A percentile compares a stretch with the other conserved stretches of the same genome.
These are phyloP conservation scores for Perizoma flavofasciatum DNA, from an alignment of 2,888 invertebrate species.

Conservation along the genomic window DNA sequence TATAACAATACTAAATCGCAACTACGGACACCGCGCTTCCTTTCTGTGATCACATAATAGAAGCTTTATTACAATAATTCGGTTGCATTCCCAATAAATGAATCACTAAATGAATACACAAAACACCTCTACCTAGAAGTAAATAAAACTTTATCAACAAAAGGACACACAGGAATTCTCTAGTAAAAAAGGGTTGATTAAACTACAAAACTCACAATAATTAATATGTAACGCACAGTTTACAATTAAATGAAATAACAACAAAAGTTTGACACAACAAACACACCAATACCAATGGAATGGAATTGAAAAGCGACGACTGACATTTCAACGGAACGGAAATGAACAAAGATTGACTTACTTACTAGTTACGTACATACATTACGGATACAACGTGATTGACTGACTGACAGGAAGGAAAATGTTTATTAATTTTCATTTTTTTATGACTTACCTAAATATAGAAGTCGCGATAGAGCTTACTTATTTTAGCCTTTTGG, in stretches of 20 bases:
- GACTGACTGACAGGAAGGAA: too few relatives aligned
- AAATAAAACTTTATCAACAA: constrained; percentile 41
- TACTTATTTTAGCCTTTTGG: too few relatives aligned
- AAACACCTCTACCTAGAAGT: constrained; percentile 54
- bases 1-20: constrained; percentile 38
- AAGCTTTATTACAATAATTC: constrained; percentile 62
- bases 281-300: constrained; percentile 45
- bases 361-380: too few relatives aligned
- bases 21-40: constrained; percentile 54
- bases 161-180: constrained; percentile 50
- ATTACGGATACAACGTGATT: too few relatives aligned
- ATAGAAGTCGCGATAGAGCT: too few relatives aligned
- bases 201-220: too few relatives aligned
- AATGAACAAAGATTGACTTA: constrained; percentile 34
- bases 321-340: constrained; percentile 58
- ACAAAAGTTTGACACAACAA: constrained; percentile 72
- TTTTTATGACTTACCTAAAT: too few relatives aligned
- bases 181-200: constrained; percentile 56
- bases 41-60: constrained; percentile 62
- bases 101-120: constrained; percentile 68
- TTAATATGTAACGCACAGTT: constrained; percentile 48
- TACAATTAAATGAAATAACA: constrained; percentile 68
- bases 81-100: constrained; percentile 74
- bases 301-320: constrained; percentile 40
- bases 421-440: too few relatives aligned